These are phyloP conservation scores for Branchellion lobata DNA, from an alignment of 2,888 invertebrate genomes.

Conservation along the genomic window DNA sequence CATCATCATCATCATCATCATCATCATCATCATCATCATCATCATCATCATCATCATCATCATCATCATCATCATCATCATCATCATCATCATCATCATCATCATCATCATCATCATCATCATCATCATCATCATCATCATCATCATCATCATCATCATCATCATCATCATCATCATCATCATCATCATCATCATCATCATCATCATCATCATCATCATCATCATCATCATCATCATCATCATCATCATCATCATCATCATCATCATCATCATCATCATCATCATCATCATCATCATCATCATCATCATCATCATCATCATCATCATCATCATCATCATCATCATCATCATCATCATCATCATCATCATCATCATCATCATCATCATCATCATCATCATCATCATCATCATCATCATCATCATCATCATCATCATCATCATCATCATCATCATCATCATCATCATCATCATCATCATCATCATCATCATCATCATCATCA, in stretches of 20 bases:
- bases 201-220: conserved; percentile 23
- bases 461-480: not conserved
- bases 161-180: conserved; percentile 10
- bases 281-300: conserved; percentile 10
- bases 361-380: conserved; percentile 3
- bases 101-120: conserved; percentile 21
- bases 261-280: conserved; percentile 3
- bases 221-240: conserved; percentile 14
- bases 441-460: conserved; percentile 23
- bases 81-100: conserved; percentile 21
- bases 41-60: too few species aligned
- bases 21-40: conserved; percentile 11
- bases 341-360: conserved; percentile 14
- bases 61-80: conserved; percentile 32
- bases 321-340: conserved; percentile 23
- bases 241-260: conserved; percentile 3
- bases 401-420: conserved; percentile 10
- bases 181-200: conserved; percentile 2
- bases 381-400: conserved; percentile 3
- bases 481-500: conserved; percentile 38
- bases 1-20: not conserved
- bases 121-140: conserved; percentile 7
- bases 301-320: conserved; percentile 2
- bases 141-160: conserved; percentile 3
- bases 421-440: conserved; percentile 2